Percentiles rank a stretch among this genome's conserved stretches.
Evolutionary conservation across 2,113 vertebrate genomes (phyloP).

Genomic region (Heteronetta atricapilla): DNA sequence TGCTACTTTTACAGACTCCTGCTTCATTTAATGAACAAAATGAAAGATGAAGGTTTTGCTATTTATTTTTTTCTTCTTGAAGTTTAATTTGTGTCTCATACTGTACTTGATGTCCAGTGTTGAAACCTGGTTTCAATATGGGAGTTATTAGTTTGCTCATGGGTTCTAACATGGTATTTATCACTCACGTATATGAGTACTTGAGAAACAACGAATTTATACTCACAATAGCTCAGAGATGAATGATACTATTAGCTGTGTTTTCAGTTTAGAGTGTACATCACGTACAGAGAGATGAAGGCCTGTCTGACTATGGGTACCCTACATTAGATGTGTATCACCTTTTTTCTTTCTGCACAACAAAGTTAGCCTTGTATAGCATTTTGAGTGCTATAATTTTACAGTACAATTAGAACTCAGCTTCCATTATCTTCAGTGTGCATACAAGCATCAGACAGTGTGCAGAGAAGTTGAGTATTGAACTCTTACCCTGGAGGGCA

Average conservation of each 20-base stretch:
- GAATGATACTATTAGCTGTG: background rate
- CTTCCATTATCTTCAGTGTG: background rate
- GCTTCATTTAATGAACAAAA: background rate
- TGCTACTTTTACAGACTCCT: background rate
- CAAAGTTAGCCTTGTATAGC: background rate
- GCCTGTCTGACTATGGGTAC: background rate
- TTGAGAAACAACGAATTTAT: background rate
- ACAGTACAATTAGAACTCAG: background rate
- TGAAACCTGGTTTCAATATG: background rate
- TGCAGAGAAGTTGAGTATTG: background rate
- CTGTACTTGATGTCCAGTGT: fast-evolving
- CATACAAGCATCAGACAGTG: background rate
- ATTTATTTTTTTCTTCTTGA: background rate
- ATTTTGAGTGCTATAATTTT: background rate
- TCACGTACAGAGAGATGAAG: background rate
- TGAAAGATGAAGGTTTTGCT: background rate
- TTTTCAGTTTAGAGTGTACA: background rate
- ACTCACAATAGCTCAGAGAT: background rate
- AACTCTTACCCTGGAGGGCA: background rate
- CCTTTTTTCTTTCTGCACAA: background rate
- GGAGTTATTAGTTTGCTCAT: background rate
- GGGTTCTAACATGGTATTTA: background rate
- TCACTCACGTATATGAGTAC: background rate
- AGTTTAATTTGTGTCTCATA: background rate
- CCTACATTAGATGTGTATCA: background rate